These are phyloP conservation scores for Aphidoletes aphidimyza DNA, from an alignment of 2,888 invertebrate species.

Conservation along the genomic window DNA sequence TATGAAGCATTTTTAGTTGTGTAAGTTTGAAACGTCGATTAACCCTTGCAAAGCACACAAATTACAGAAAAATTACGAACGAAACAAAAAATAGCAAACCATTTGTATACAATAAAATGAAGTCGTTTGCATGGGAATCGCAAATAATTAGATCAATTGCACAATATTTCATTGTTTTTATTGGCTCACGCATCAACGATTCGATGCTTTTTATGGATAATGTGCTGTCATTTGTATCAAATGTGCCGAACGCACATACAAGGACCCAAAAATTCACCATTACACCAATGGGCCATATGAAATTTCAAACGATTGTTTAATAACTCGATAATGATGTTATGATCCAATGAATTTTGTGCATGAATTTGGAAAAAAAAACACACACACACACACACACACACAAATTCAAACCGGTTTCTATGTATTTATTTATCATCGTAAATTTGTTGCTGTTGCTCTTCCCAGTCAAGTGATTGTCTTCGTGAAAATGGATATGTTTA, in stretches of 20 bases:
- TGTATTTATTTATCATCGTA: neutral
- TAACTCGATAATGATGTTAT: conserved; percentile 50
- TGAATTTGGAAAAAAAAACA: neutral
- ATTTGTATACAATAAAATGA: neutral
- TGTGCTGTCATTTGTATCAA: neutral
- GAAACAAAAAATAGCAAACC: too few species aligned
- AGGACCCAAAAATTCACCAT: too few species aligned
- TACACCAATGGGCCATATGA: neutral
- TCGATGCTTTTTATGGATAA: neutral
- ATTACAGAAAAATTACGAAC: neutral
- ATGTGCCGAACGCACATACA: neutral
- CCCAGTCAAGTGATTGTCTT: conserved; percentile 5
- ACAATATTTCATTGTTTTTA: neutral
- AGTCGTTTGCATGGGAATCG: neutral
- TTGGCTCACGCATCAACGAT: conserved; percentile 12
- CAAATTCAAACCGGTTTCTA: neutral
- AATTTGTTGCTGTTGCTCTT: neutral
- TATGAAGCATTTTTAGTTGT: neutral
- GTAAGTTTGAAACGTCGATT: neutral
- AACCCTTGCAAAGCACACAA: neutral
- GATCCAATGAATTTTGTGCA: conserved; percentile 26
- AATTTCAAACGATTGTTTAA: conserved; percentile 43
- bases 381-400: neutral
- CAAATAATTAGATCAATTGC: conserved; percentile 41
- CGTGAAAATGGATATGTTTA: neutral